Evolutionary conservation across 2,113 vertebrate species (phyloP).

Genomic region (Megatriorchis doriae): DNA sequence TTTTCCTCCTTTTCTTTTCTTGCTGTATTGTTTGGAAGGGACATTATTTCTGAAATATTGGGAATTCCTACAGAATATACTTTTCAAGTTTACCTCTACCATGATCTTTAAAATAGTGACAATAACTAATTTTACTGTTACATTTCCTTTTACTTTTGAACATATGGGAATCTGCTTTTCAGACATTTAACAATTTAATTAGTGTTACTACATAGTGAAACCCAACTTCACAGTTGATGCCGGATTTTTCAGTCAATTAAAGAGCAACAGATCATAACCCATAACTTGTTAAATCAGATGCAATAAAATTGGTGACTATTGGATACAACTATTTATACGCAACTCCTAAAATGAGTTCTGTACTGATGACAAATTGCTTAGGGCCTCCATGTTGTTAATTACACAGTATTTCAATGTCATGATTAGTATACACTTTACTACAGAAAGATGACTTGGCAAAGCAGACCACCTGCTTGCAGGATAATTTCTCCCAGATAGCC

Average conservation of each 20-base stretch:
- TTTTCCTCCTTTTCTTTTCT: background rate
- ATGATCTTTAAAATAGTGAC: background rate
- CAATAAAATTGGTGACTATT: background rate
- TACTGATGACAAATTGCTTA: constrained; percentile 6
- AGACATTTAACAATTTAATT: background rate
- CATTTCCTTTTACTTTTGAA: background rate
- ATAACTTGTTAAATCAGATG: background rate
- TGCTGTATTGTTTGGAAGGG: background rate
- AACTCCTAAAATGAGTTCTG: background rate
- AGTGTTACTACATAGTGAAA: background rate
- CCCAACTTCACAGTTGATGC: background rate
- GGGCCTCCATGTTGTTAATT: background rate
- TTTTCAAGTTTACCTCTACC: background rate
- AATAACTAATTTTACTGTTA: background rate
- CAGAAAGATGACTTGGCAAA: background rate
- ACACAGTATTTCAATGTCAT: background rate
- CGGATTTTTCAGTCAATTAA: background rate
- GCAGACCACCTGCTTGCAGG: background rate
- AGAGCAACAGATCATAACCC: background rate
- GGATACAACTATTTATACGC: background rate
- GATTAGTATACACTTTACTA: background rate
- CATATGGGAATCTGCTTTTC: background rate
- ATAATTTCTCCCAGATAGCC: background rate
- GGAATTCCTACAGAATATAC: background rate
- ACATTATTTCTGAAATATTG: background rate